Evolutionary conservation across 2,797 vertebrate genomes (phyloP), one percentile per base, ranked within the genome.

Genomic region (Holocentrus rufus): DNA sequence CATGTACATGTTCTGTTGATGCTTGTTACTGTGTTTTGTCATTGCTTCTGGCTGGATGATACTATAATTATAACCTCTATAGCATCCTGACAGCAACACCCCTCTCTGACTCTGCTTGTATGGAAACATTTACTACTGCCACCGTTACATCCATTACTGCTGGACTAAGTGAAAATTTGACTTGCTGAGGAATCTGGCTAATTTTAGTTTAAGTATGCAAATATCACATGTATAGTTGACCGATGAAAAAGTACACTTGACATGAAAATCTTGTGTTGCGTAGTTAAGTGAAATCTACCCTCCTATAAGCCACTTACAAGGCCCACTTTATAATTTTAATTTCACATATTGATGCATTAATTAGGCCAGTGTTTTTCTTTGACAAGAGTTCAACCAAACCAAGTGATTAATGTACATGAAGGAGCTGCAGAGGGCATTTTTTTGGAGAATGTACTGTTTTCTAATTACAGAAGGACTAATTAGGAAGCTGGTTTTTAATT

Each of bases 401-500:
- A 54, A 58, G 39, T 74, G 62, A 87, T 79, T 82, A 81, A 82
- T 82, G 83, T 75, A 76, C 77, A 69, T 83, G 74, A 80, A 76
- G 73, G 63, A 44, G 39, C 31, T 6, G 31, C 31, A 34, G 31
- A 34, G 31, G 7, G 31, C 5, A 6, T 34, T 34, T 62, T 25
- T 42, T 69, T 71, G 17, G 27, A 74, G 87, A 87, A 75, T 69
- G 70, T 81, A 79, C 52, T 81, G 76, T 84, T 90, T 91, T 87
- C 71, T 88, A 89, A 92, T 91, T 89, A 91, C 69, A 22, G 50
- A 74, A 54, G 72, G 77, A 74, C 36, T 85, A 92, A 91, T 91
- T 90, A 87, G 67, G n/a, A 42, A 69, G 56, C 30, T 79, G 74
- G 82, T 77, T 90, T 90, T 86, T 91, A 88, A 92, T 92, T 90